Conservation (phyloP, 2,888 invertebrate genomes). For the Cylloceria caligata region DNA sequence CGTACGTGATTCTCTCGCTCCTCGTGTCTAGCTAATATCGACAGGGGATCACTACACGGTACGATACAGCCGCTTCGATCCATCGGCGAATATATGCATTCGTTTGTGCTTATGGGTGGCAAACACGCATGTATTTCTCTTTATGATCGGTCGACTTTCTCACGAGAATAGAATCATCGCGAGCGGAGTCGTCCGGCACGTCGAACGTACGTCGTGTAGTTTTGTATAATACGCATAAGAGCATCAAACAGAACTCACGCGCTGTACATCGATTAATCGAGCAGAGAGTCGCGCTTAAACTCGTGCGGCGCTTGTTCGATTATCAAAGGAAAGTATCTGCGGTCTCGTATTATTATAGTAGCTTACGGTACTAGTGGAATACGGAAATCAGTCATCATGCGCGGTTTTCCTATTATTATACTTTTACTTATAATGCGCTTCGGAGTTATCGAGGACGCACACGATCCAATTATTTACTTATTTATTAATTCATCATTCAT, state of each 20-base stretch:
- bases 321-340: conserved; percentile 69
- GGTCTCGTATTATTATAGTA: conserved; percentile 54
- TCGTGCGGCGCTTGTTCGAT: conserved; percentile 61
- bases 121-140: conserved; percentile 34
- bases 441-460: conserved; percentile 47
- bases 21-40: not conserved
- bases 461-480: conserved; percentile 30
- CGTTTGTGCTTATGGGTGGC: conserved; percentile 6
- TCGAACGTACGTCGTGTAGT: not conserved
- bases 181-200: conserved; percentile 3
- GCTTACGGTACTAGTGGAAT: conserved; percentile 27
- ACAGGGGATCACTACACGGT: not conserved
- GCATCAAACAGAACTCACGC: conserved; percentile 18
- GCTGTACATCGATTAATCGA: conserved; percentile 57
- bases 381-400: conserved; percentile 65
- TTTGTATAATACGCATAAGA: conserved; percentile 21
- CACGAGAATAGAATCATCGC: conserved; percentile 65
- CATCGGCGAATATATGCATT: not conserved
- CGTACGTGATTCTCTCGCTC: conserved; percentile 10
- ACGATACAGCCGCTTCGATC: not conserved
- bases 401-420: conserved; percentile 63
- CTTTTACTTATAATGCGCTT: conserved; percentile 62
- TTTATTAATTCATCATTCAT: too few relatives aligned
- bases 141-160: conserved; percentile 64
- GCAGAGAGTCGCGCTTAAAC: conserved; percentile 21